phyloP scores from a whole-genome alignment of 2,113 vertebrate species.

The Rhodinocichla rosea region DNA sequence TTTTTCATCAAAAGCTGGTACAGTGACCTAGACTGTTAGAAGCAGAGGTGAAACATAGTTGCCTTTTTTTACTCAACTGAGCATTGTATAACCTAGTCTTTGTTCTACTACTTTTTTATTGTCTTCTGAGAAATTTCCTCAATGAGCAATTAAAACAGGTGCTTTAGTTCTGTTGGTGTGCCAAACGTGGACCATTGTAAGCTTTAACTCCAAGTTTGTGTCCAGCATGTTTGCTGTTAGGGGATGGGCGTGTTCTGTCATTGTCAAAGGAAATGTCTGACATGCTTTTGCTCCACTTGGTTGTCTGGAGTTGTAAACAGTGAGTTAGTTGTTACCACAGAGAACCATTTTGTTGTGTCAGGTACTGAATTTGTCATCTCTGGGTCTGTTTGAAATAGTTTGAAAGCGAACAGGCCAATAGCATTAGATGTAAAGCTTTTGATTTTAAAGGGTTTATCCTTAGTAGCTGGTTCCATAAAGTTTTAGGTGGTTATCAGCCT shows the following conservation, averaged over 20 bases:
- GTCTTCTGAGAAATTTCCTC: neutral
- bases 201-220: constrained; percentile 10
- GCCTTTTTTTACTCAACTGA: constrained; percentile 59
- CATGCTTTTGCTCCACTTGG: neutral
- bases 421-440: neutral
- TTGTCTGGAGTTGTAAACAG: neutral
- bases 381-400: neutral
- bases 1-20: constrained; percentile 9
- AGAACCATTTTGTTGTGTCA: neutral
- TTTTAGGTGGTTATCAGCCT: neutral
- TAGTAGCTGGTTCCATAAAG: neutral
- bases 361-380: neutral
- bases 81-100: constrained; percentile 31
- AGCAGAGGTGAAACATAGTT: constrained; percentile 54
- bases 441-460: neutral
- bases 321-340: neutral
- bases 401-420: neutral
- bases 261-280: neutral
- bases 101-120: constrained; percentile 49
- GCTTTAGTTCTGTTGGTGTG: constrained; percentile 66
- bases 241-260: constrained; percentile 3
- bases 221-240: neutral
- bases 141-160: constrained; percentile 23
- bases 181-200: constrained; percentile 66
- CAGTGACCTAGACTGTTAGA: constrained; percentile 42